phyloP scores from a whole-genome alignment of 37 sponge, comb jelly and placozoan genomes.

The Theonella swinhoei region DNA sequence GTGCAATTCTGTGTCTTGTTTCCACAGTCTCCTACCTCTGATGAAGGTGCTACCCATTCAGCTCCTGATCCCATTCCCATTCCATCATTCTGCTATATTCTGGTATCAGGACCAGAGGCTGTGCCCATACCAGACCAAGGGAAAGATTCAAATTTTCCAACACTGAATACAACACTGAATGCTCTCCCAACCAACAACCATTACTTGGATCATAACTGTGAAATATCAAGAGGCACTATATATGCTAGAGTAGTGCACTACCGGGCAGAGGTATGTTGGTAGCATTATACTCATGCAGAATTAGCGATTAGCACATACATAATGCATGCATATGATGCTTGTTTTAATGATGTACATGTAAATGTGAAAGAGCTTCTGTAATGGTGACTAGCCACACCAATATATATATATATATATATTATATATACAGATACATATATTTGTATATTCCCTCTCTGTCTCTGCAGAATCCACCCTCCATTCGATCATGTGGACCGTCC shows the following conservation, averaged over 20 bases:
- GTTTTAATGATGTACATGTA: no score
- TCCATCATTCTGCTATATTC: slow-evolving; percentile 6
- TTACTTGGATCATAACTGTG: not conserved
- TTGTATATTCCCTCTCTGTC: not conserved
- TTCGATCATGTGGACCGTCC: no score
- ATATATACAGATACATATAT: not conserved
- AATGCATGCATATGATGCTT: no score
- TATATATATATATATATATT: not conserved
- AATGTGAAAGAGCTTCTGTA: no score
- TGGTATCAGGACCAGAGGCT: not conserved
- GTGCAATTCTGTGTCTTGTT: no score
- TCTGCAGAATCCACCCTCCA: no score
- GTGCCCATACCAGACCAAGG: not conserved
- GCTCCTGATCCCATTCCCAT: not conserved
- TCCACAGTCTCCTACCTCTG: not conserved
- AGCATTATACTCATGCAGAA: not conserved
- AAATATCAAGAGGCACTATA: not conserved
- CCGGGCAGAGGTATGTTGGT: not conserved
- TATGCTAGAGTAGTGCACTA: slow-evolving; percentile 6
- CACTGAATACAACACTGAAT: not conserved
- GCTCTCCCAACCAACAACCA: not conserved
- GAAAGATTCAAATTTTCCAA: no score
- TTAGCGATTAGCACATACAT: no score
- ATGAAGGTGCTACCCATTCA: not conserved
- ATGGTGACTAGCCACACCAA: no score